phyloP scores from a whole-genome alignment of 2,888 invertebrate genomes.

The Mamestra brassicae region DNA sequence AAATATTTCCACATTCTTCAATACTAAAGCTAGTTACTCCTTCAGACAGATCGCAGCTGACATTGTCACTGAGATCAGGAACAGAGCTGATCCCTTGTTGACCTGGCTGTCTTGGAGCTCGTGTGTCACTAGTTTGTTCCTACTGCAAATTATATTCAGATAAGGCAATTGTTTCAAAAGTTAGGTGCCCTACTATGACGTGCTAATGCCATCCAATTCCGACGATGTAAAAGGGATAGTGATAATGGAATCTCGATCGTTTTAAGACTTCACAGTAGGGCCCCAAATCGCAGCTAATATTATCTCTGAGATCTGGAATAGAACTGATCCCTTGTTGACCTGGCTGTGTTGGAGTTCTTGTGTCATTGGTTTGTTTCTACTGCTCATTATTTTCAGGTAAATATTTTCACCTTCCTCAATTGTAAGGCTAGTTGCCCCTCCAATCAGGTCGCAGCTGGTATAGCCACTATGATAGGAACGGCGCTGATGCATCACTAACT shows the following conservation, averaged over 20 bases:
- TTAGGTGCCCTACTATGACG: no score
- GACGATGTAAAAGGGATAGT: no score
- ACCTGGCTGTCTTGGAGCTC: conserved; percentile 92
- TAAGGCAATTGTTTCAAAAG: conserved; percentile 77
- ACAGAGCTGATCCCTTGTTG: conserved; percentile 90
- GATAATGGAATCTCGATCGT: no score
- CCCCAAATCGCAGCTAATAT: conserved; percentile 91
- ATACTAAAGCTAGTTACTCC: conserved; percentile 63
- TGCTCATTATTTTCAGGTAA: conserved; percentile 92
- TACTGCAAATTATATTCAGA: conserved; percentile 92
- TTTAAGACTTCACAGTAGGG: no score
- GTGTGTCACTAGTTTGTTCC: conserved; percentile 91
- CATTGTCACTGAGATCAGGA: conserved; percentile 92
- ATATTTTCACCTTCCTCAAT: no score
- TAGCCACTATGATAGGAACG: conserved; percentile 92
- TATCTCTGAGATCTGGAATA: conserved; percentile 91
- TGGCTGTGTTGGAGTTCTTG: conserved; percentile 92
- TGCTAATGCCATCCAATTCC: no score
- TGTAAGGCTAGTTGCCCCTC: conserved; percentile 69
- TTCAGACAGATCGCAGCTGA: conserved; percentile 89
- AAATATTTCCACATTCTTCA: background rate
- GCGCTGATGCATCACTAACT: conserved; percentile 80
- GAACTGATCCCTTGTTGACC: conserved; percentile 90
- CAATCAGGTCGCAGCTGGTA: conserved; percentile 90
- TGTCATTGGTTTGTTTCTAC: conserved; percentile 91